These are phyloP conservation scores for Ardeotis arabs DNA, from an alignment of 2,113 vertebrate genomes.

Conservation along the genomic window DNA sequence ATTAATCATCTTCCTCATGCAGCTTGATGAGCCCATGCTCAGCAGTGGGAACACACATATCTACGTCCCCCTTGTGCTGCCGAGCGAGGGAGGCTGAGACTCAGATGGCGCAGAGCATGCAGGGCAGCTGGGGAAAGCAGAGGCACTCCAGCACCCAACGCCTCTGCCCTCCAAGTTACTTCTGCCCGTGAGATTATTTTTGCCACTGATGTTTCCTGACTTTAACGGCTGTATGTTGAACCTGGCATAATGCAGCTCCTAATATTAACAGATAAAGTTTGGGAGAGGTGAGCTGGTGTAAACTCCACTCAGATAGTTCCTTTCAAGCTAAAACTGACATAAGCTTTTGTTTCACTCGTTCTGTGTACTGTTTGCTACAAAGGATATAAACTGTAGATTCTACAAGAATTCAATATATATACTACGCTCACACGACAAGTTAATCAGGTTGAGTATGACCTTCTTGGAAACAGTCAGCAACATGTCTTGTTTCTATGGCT, in stretches of 20 bases:
- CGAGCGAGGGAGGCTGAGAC: not conserved
- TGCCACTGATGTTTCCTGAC: not conserved
- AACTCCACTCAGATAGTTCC: not conserved
- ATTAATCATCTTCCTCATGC: fast-evolving
- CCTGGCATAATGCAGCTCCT: not conserved
- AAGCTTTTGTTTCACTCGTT: not conserved
- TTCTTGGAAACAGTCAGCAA: slow-evolving; percentile 51
- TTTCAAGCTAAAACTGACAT: not conserved
- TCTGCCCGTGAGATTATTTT: not conserved
- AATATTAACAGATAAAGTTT: not conserved
- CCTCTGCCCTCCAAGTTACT: not conserved
- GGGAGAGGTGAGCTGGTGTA: not conserved
- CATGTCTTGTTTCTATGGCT: slow-evolving; percentile 33
- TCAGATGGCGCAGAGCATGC: fast-evolving
- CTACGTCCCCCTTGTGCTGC: not conserved
- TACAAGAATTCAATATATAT: not conserved
- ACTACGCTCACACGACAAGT: not conserved
- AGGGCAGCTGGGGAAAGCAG: not conserved
- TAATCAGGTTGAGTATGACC: slow-evolving; percentile 52
- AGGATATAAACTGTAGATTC: not conserved
- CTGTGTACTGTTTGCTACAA: not conserved
- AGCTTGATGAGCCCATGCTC: not conserved
- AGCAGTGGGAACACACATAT: not conserved
- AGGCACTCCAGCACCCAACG: not conserved
- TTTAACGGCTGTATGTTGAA: not conserved